Evolutionary conservation across 1,140 invertebrate species (phyloP).

Genomic region (Hydropsyche tenuis): DNA sequence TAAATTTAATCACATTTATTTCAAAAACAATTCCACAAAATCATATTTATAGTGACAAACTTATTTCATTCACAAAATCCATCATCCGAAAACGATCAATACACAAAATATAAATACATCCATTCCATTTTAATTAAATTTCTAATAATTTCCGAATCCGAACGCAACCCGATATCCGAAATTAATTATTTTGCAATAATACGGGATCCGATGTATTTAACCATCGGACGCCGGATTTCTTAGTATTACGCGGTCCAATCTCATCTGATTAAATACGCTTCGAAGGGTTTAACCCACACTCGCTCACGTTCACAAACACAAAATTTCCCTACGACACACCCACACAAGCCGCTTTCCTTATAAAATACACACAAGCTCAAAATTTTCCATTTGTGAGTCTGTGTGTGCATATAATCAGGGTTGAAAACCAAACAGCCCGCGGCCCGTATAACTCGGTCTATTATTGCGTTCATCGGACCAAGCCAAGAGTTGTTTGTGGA

Average conservation of each 20-base stretch:
- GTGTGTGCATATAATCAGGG: constrained; percentile 20
- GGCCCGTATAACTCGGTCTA: constrained; percentile 39
- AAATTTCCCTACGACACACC: too few species aligned
- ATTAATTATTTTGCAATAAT: neutral
- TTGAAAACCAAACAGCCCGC: constrained; percentile 35
- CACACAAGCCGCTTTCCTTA: too few species aligned
- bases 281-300: neutral
- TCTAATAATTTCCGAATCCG: too few species aligned
- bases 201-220: neutral
- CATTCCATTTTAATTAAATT: too few species aligned
- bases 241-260: constrained; percentile 6
- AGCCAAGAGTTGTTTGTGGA: constrained; percentile 26
- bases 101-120: too few species aligned
- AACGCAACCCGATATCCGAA: too few species aligned
- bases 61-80: too few species aligned
- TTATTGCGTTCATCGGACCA: constrained; percentile 33
- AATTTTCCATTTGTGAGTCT: neutral
- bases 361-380: neutral
- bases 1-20: too few species aligned
- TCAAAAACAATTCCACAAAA: too few species aligned
- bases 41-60: too few species aligned
- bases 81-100: too few species aligned
- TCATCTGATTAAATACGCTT: constrained; percentile 14
- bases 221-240: neutral
- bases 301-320: neutral